Percentiles rank a stretch among this genome's conserved stretches.
Conservation (phyloP, 2,797 vertebrate species). For the Pseudocheirus occidentalis region DNA sequence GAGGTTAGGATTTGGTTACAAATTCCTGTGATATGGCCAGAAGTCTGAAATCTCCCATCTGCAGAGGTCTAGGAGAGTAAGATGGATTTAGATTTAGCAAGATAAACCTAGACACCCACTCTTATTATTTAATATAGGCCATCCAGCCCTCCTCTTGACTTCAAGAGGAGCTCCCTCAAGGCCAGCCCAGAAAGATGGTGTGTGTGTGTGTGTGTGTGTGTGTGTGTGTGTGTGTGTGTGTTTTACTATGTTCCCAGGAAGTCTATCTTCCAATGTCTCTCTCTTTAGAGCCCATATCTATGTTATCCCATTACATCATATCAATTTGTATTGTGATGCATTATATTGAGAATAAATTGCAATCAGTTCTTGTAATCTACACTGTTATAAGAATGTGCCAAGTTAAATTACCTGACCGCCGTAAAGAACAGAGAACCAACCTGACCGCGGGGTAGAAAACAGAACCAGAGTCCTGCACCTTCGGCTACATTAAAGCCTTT, state of each 20-base stretch:
- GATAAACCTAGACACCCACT: background rate
- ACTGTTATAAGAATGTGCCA: background rate
- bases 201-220: background rate
- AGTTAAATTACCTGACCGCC: background rate
- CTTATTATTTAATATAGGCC: background rate
- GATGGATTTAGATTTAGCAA: background rate
- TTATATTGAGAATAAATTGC: background rate
- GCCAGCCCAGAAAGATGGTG: background rate
- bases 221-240: background rate
- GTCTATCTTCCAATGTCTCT: background rate
- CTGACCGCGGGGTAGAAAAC: background rate
- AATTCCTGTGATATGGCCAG: background rate
- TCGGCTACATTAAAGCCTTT: background rate
- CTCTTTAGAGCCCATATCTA: background rate
- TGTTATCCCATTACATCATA: background rate
- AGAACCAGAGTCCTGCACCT: background rate
- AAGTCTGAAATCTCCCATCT: background rate
- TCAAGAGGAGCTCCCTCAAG: background rate
- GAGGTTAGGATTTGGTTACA: background rate
- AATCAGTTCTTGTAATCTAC: background rate
- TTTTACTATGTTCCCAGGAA: background rate
- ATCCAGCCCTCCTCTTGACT: background rate
- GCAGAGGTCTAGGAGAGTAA: background rate
- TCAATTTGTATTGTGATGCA: background rate
- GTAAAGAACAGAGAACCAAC: background rate